Percentiles rank a stretch among this genome's conserved stretches.
Conservation (phyloP, 2,113 vertebrate genomes). For the Benitochromis conjunctus region DNA sequence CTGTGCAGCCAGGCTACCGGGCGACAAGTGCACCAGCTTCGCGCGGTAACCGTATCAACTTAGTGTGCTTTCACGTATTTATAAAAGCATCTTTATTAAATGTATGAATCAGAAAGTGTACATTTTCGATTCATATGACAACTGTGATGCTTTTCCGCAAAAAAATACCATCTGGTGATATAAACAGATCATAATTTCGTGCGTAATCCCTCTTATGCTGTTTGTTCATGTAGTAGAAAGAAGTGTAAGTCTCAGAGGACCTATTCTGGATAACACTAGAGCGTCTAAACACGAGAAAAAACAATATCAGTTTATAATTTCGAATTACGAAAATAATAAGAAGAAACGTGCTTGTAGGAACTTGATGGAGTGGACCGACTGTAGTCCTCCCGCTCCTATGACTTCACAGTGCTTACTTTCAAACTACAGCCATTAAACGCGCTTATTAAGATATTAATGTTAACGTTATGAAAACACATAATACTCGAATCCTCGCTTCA, state of each 20-base stretch:
- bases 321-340: not conserved
- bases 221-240: conserved; percentile 24
- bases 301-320: not conserved
- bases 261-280: not conserved
- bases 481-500: not conserved
- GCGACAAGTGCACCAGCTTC: conserved; percentile 63
- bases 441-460: not conserved
- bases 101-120: not conserved
- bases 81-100: not conserved
- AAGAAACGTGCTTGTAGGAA: conserved; percentile 2
- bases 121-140: not conserved
- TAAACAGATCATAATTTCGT: not conserved
- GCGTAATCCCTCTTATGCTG: conserved; percentile 38
- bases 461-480: not conserved
- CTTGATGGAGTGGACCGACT: conserved; percentile 15
- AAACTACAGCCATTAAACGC: not conserved
- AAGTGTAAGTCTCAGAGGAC: not conserved
- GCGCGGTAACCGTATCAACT: conserved; percentile 8
- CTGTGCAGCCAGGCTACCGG: conserved; percentile 13
- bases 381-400: not conserved
- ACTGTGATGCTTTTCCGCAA: not conserved
- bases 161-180: not conserved
- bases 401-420: not conserved
- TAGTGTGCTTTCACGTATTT: not conserved
- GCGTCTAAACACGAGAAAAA: not conserved